These are phyloP conservation scores for Pristionchus arcanus DNA, from an alignment of 2,888 invertebrate species.

Conservation along the genomic window DNA sequence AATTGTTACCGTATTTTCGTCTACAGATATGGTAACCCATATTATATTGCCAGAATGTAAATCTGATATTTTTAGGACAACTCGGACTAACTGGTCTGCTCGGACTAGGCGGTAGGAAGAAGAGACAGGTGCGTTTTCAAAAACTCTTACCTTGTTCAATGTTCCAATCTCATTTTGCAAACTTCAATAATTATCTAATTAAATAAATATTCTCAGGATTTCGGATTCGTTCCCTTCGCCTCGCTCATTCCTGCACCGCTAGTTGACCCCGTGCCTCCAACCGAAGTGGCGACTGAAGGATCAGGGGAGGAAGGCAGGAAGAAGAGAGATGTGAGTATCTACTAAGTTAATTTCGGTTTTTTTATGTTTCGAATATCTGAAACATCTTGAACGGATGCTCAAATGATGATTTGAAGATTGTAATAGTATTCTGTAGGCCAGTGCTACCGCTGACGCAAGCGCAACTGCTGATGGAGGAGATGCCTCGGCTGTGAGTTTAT, in stretches of 20 bases:
- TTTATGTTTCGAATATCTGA: too few relatives aligned
- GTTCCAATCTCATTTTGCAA: too few relatives aligned
- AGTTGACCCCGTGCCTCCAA: neutral
- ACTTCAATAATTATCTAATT: neutral
- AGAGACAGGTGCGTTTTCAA: neutral
- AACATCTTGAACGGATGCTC: too few relatives aligned
- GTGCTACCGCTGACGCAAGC: neutral
- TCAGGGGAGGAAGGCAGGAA: neutral
- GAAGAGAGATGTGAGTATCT: neutral
- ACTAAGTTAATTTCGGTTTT: too few relatives aligned
- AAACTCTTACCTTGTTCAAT: too few relatives aligned
- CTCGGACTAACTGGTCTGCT: neutral
- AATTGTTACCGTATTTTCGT: too few relatives aligned
- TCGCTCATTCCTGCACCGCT: neutral
- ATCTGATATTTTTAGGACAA: neutral
- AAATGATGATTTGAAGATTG: too few relatives aligned
- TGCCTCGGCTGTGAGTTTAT: neutral
- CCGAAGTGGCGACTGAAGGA: neutral
- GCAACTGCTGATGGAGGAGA: neutral
- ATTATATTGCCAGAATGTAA: too few relatives aligned
- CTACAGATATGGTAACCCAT: too few relatives aligned
- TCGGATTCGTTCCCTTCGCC: neutral
- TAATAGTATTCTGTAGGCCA: neutral
- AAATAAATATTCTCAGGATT: neutral
- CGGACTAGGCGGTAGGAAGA: constrained; percentile 18